Evolutionary conservation across 2,113 vertebrate genomes (phyloP), one percentile per base, ranked within the genome.

Genomic region (Engystomops pustulosus): DNA sequence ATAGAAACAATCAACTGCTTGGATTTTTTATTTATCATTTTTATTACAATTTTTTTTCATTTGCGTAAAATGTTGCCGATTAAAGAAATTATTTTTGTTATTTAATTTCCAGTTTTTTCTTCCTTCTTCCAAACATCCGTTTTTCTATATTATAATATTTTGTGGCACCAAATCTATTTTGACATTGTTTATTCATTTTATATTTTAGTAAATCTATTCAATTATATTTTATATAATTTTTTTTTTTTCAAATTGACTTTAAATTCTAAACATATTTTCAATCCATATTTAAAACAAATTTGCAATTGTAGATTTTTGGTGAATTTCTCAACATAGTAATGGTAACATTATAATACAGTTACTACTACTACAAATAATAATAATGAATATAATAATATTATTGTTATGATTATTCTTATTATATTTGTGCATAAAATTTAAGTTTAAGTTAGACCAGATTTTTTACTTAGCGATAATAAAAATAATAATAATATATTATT

Each of bases 201-300:
- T 71, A 58, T 77, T 79, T 45, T 20, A 14, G 41, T 68, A 69
- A 81, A 49, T 36, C 38, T 36, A 25, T 36, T 68, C n/a, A n/a
- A n/a, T n/a, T n/a, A n/a, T n/a, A n/a, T n/a, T n/a, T n/a, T n/a
- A n/a, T n/a, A n/a, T n/a, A n/a, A n/a, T n/a, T n/a, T n/a, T 23
- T 78, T 87, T 84, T 86, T 88, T 90, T 87, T 87, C 79, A 86
- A 89, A 89, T 76, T 85, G 0, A 0, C 53, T 79, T 80, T 58
- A 89, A 87, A 91, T 90, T 90, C 85, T 88, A 90, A 88, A 85
- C 77, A 75, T 81, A 87, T 87, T 89, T 85, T 10, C 7, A 14
- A 9, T 58, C 20, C 3, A 58, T 58, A 58, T 58, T 58, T 7
- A 58, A 25, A 58, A 11, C 25, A 62, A 1, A 15, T 62, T 62